Evolutionary conservation across 2,113 vertebrate species (phyloP).

Genomic region (Lepisosteus osseus): DNA sequence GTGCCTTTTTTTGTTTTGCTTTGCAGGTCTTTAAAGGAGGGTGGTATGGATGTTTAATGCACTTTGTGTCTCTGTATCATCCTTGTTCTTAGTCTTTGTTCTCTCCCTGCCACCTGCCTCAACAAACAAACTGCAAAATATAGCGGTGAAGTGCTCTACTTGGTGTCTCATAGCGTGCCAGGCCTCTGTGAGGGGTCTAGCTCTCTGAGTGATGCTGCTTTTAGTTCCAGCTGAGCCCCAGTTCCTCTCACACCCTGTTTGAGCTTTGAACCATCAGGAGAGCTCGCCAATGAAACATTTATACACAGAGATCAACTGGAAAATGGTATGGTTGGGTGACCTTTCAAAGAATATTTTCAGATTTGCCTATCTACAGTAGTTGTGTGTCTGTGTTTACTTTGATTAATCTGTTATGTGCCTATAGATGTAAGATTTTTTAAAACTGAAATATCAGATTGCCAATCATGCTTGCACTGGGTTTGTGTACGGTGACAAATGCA

Average conservation of each 20-base stretch:
- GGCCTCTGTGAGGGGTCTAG: background rate
- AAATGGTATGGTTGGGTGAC: too few relatives aligned
- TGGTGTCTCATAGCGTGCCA: background rate
- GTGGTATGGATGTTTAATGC: background rate
- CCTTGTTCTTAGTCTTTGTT: background rate
- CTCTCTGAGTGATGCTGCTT: background rate
- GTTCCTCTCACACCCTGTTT: too few relatives aligned
- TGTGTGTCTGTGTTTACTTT: too few relatives aligned
- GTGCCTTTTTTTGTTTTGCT: constrained; percentile 7
- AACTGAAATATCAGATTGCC: too few relatives aligned
- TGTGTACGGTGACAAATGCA: too few relatives aligned
- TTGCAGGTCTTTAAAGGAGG: constrained; percentile 3
- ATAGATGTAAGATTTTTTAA: too few relatives aligned
- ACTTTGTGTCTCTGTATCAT: background rate
- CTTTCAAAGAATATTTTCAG: too few relatives aligned
- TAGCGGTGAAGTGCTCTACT: background rate
- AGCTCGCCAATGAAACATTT: background rate
- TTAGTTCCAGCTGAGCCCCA: background rate
- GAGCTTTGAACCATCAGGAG: background rate
- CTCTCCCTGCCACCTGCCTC: background rate
- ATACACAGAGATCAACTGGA: too few relatives aligned
- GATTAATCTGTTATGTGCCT: too few relatives aligned
- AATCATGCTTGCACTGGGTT: too few relatives aligned
- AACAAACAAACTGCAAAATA: background rate
- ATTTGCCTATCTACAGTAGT: too few relatives aligned